Evolutionary conservation across 2,888 invertebrate species (phyloP).

Genomic region (Zootermopsis nevadensis): DNA sequence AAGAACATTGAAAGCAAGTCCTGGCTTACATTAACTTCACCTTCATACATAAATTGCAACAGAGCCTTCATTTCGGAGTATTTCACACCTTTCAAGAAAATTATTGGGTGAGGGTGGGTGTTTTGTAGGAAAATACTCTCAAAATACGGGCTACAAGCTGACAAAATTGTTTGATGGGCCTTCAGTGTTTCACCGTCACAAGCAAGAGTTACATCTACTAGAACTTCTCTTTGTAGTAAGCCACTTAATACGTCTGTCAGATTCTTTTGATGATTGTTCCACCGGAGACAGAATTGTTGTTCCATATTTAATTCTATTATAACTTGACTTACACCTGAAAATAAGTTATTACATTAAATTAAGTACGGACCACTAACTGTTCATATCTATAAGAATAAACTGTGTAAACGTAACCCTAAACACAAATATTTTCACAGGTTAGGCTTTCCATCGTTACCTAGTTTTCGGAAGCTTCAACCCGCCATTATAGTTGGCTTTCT

Average conservation of each 20-base stretch:
- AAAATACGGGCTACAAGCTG: slow-evolving; percentile 94
- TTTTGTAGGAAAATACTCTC: slow-evolving; percentile 91
- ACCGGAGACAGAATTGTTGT: slow-evolving; percentile 90
- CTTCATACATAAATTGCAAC: slow-evolving; percentile 93
- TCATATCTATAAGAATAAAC: not conserved
- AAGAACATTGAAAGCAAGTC: slow-evolving; percentile 90
- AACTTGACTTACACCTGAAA: slow-evolving; percentile 37
- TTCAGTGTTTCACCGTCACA: slow-evolving; percentile 81
- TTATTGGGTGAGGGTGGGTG: slow-evolving; percentile 90
- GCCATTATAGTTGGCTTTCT: slow-evolving; percentile 44
- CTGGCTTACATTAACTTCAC: slow-evolving; percentile 91
- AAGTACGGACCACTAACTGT: not conserved
- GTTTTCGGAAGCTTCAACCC: slow-evolving; percentile 25
- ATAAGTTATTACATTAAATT: slow-evolving; percentile 12
- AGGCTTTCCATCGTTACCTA: not conserved
- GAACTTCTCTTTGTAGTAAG: slow-evolving; percentile 86
- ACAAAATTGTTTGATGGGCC: slow-evolving; percentile 93
- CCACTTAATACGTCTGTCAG: slow-evolving; percentile 90
- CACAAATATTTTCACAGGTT: not conserved
- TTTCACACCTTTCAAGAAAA: slow-evolving; percentile 92
- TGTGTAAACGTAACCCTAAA: too few species aligned
- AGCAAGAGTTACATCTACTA: slow-evolving; percentile 93
- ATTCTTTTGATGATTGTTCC: slow-evolving; percentile 94
- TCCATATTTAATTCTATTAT: slow-evolving; percentile 62
- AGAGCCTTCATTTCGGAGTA: slow-evolving; percentile 89